phyloP scores from a whole-genome alignment of 1,140 invertebrate genomes.

The Lutraria rhynchaena region DNA sequence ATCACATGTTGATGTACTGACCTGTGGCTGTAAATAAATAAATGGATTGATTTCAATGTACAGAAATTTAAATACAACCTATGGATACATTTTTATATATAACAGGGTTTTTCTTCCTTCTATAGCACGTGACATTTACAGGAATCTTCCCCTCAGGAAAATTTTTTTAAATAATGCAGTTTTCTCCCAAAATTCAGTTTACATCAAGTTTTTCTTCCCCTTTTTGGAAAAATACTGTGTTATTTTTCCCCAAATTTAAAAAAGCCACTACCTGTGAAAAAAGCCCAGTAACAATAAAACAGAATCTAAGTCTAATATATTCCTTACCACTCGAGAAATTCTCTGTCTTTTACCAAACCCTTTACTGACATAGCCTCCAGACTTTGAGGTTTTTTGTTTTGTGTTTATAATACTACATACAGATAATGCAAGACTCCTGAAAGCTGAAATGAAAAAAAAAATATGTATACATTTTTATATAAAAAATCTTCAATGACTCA shows the following conservation, averaged over 20 bases:
- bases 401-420: constrained; percentile 58
- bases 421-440: constrained; percentile 62
- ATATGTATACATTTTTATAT: no score
- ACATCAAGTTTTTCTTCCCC: no score
- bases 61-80: neutral
- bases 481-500: no score
- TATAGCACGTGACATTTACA: constrained; percentile 16
- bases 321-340: constrained; percentile 33
- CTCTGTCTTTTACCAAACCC: constrained; percentile 40
- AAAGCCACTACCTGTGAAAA: no score
- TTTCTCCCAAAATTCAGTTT: no score
- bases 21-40: constrained; percentile 11
- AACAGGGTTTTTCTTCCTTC: neutral
- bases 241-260: no score
- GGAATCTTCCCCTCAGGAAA: no score
- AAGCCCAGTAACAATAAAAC: no score
- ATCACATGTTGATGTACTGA: neutral
- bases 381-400: neutral
- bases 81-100: neutral
- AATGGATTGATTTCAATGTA: neutral
- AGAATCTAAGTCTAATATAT: no score
- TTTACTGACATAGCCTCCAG: constrained; percentile 12
- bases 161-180: no score
- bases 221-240: no score
- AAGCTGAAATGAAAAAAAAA: constrained; percentile 51